phyloP scores from a whole-genome alignment of 2,113 vertebrate species.

The Dicentrarchus labrax region DNA sequence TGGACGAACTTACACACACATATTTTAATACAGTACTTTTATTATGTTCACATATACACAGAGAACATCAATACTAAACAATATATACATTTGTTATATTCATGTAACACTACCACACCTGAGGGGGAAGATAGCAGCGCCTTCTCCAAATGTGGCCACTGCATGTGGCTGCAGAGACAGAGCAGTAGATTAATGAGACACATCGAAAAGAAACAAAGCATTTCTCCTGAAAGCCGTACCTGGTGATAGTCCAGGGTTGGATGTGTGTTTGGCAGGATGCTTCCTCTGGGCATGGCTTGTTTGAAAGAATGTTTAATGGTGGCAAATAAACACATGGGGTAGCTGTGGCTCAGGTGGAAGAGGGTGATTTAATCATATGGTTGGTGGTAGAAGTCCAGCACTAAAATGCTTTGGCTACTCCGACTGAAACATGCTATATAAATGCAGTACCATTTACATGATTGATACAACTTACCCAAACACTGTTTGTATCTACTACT shows the following conservation, averaged over 20 bases:
- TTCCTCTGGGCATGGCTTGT: background rate
- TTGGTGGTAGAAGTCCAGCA: background rate
- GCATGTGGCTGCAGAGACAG: background rate
- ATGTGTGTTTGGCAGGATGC: background rate
- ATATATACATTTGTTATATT: background rate
- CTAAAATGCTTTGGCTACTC: background rate
- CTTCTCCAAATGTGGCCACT: background rate
- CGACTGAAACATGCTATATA: background rate
- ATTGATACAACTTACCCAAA: background rate
- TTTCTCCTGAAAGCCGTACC: background rate
- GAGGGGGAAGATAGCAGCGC: background rate
- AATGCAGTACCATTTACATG: background rate
- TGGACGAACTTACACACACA: background rate
- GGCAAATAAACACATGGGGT: background rate
- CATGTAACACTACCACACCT: background rate
- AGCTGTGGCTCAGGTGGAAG: background rate
- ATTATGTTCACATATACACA: background rate
- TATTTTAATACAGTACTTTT: background rate
- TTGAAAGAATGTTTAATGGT: slow-evolving; percentile 11
- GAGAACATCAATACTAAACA: background rate
- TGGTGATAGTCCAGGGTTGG: background rate
- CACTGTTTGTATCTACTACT: background rate
- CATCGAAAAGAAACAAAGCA: slow-evolving; percentile 9
- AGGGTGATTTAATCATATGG: background rate
- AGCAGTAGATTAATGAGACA: slow-evolving; percentile 25